Percentiles rank a stretch among this genome's conserved stretches.
Evolutionary conservation across 2,113 vertebrate genomes (phyloP).

Genomic region (Erinaceus europaeus): DNA sequence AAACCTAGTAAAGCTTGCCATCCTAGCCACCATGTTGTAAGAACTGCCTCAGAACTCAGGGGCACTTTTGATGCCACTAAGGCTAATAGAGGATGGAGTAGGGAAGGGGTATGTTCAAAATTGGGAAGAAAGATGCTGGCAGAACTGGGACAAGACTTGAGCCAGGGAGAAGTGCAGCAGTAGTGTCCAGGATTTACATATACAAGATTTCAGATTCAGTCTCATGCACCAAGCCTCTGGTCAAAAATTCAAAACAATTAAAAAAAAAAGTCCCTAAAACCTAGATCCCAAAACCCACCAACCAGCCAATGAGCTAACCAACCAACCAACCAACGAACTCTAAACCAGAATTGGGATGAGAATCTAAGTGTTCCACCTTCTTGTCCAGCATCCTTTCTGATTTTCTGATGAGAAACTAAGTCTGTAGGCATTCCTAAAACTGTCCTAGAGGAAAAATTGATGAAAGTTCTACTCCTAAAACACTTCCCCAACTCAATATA

Average conservation of each 20-base stretch:
- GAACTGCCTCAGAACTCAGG: not conserved
- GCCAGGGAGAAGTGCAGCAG: too few relatives aligned
- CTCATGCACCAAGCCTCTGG: too few relatives aligned
- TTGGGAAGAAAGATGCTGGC: not conserved
- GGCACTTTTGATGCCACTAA: not conserved
- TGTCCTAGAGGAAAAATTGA: constrained; percentile 30
- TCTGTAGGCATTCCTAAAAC: constrained; percentile 39
- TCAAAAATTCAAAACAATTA: too few relatives aligned
- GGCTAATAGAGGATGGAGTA: rapidly evolving
- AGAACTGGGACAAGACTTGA: too few relatives aligned
- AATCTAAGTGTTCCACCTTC: not conserved
- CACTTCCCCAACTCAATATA: constrained; percentile 29
- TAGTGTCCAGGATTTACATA: too few relatives aligned
- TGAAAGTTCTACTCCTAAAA: constrained; percentile 44
- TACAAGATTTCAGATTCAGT: too few relatives aligned
- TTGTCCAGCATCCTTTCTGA: not conserved
- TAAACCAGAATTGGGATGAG: too few relatives aligned
- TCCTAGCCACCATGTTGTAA: not conserved
- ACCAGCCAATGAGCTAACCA: too few relatives aligned
- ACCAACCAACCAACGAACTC: too few relatives aligned
- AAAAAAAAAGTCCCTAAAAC: too few relatives aligned
- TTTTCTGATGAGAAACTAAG: not conserved
- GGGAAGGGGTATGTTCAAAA: not conserved
- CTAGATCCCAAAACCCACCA: too few relatives aligned
- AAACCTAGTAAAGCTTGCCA: not conserved